A percentile compares a stretch with the other conserved stretches of the same genome.
Conservation (phyloP, 1,140 invertebrate species). For the Microplitis demolitor region DNA sequence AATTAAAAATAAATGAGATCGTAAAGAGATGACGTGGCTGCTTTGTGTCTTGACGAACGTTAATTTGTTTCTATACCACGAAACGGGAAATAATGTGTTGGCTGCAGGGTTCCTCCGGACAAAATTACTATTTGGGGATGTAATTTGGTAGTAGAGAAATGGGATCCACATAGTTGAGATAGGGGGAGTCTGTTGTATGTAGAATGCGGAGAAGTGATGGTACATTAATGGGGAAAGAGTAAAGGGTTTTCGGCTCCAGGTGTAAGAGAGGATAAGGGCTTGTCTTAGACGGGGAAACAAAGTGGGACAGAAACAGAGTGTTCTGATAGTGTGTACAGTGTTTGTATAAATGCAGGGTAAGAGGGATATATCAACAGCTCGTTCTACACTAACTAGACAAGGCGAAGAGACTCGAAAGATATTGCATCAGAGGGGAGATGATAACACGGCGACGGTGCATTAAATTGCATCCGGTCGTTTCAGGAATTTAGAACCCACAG, state of each 20-base stretch:
- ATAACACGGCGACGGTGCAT: conserved; percentile 58
- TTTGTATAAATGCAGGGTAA: conserved; percentile 25
- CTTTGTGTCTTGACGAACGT: background rate
- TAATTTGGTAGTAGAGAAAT: conserved; percentile 58
- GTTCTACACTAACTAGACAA: conserved; percentile 58
- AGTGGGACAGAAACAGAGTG: background rate
- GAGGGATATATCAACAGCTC: conserved; percentile 57
- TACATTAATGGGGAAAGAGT: background rate
- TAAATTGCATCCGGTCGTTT: conserved; percentile 59
- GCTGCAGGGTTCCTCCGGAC: conserved; percentile 41
- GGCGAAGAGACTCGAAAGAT: conserved; percentile 56
- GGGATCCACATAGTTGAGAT: conserved; percentile 55
- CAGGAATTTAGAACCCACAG: conserved; percentile 52
- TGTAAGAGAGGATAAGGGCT: background rate
- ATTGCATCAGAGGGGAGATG: conserved; percentile 59
- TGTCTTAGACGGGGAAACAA: background rate
- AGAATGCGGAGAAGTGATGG: background rate
- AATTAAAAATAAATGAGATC: background rate
- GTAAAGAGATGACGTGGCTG: conserved; percentile 1
- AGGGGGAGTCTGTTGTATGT: conserved; percentile 12
- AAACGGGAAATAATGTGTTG: conserved; percentile 12
- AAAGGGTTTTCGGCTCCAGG: background rate
- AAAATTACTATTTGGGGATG: conserved; percentile 61
- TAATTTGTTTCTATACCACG: conserved; percentile 7
- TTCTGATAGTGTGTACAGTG: conserved; percentile 7